Conservation (phyloP, 2,888 invertebrate genomes). For the Thysanoteuthis rhombus region DNA sequence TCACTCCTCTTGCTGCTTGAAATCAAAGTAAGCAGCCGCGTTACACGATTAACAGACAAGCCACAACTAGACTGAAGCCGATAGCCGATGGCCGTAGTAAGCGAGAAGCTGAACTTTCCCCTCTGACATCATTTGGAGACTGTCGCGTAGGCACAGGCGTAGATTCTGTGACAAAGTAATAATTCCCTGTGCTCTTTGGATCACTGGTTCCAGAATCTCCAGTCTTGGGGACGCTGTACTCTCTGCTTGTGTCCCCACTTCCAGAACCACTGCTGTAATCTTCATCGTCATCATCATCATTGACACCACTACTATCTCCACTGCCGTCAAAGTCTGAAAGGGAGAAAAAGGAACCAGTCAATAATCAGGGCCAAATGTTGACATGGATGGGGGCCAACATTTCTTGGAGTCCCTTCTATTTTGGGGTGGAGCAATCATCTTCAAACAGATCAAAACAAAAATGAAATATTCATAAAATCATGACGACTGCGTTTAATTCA, state of each 20-base stretch:
- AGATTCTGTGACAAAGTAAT: neutral
- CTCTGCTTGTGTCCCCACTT: conserved; percentile 39
- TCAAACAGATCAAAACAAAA: no score
- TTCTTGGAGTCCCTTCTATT: no score
- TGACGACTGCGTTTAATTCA: no score
- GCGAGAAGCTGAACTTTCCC: neutral
- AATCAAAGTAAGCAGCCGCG: neutral
- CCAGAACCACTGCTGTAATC: conserved; percentile 48
- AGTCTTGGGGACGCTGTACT: conserved; percentile 36
- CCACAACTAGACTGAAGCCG: neutral
- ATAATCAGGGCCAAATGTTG: no score
- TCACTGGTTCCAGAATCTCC: neutral
- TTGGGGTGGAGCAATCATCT: no score
- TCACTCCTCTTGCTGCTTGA: neutral
- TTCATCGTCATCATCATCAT: conserved; percentile 37
- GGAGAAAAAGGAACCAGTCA: neutral
- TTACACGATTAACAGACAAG: neutral
- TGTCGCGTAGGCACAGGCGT: neutral
- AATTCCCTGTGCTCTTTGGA: neutral
- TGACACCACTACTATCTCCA: conserved; percentile 33
- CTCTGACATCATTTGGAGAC: neutral
- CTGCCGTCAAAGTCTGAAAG: conserved; percentile 38
- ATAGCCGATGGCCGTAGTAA: neutral
- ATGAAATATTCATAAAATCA: no score
- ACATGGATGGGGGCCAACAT: no score